A percentile compares a stretch with the other conserved stretches of the same genome.
Conservation (phyloP, 2,888 invertebrate species). For the Yponomeuta evonymella region DNA sequence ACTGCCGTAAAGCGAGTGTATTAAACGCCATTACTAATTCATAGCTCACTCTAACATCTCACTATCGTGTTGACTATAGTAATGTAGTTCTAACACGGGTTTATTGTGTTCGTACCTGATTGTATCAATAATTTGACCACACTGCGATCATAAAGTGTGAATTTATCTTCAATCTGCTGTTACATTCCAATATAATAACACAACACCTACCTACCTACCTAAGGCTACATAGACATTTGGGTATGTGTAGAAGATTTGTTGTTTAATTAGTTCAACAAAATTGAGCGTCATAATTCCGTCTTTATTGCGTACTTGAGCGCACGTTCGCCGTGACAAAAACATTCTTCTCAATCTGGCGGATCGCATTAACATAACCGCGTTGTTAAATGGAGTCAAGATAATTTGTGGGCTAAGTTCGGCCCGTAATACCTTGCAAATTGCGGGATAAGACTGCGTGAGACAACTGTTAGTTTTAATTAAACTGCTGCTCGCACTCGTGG, state of each 20-base stretch:
- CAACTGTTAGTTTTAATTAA: slow-evolving; percentile 77
- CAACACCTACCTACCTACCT: not conserved
- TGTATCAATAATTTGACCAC: not conserved
- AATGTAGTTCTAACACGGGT: slow-evolving; percentile 48
- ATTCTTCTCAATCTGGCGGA: slow-evolving; percentile 63
- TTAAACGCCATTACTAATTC: slow-evolving; percentile 61
- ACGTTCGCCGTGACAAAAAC: slow-evolving; percentile 61
- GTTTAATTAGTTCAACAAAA: slow-evolving; percentile 21
- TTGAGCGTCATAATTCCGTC: slow-evolving; percentile 52
- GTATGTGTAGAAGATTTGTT: slow-evolving; percentile 3
- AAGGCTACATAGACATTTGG: not conserved
- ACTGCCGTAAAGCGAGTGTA: slow-evolving; percentile 49
- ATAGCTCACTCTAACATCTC: slow-evolving; percentile 56
- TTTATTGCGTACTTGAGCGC: slow-evolving; percentile 56
- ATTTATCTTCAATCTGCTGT: not conserved
- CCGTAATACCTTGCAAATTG: slow-evolving; percentile 76
- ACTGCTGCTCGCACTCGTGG: slow-evolving; percentile 70
- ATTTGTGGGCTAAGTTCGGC: slow-evolving; percentile 74
- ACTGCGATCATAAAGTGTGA: not conserved
- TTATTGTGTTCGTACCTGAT: not conserved
- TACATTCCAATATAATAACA: not conserved
- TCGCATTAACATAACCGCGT: slow-evolving; percentile 73
- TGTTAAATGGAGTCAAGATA: slow-evolving; percentile 73
- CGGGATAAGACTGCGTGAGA: slow-evolving; percentile 75
- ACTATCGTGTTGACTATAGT: slow-evolving; percentile 60